Percentiles rank a stretch among this genome's conserved stretches.
Conservation (phyloP, 2,113 vertebrate genomes). For the Dipodomys spectabilis region DNA sequence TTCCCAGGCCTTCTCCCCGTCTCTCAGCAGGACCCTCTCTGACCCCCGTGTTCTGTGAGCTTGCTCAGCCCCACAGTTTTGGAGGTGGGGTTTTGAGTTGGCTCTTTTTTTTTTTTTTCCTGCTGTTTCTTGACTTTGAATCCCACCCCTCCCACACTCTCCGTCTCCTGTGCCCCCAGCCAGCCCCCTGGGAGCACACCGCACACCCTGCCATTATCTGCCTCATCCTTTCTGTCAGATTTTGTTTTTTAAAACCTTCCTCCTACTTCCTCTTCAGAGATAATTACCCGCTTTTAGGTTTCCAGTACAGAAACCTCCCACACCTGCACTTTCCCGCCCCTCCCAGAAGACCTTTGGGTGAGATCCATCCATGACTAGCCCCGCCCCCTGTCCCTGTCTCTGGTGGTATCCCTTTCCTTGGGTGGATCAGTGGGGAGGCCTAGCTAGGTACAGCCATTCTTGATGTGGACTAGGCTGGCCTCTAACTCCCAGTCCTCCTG, state of each 20-base stretch:
- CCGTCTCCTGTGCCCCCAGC: neutral
- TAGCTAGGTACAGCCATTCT: neutral
- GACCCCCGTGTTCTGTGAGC: neutral
- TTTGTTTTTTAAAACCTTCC: conserved; percentile 22
- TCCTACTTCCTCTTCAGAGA: neutral
- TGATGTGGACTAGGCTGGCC: neutral
- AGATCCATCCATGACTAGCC: neutral
- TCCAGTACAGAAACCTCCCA: neutral
- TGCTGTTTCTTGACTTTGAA: neutral
- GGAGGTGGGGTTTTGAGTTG: fast-evolving
- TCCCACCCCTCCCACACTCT: neutral
- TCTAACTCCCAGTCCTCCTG: neutral
- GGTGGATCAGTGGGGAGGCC: neutral
- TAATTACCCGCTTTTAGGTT: neutral
- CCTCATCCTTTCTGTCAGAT: neutral
- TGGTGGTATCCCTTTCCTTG: neutral
- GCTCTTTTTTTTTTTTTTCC: neutral
- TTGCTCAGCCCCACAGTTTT: neutral
- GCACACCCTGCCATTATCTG: conserved; percentile 26
- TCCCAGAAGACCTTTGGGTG: fast-evolving
- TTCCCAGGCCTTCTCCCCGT: neutral
- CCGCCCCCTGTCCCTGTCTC: fast-evolving
- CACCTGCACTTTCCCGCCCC: neutral
- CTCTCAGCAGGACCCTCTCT: neutral
- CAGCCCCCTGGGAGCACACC: neutral